A percentile compares a stretch with the other conserved stretches of the same genome.
Evolutionary conservation across 2,888 invertebrate genomes (phyloP).

Genomic region (Diadromus collaris): DNA sequence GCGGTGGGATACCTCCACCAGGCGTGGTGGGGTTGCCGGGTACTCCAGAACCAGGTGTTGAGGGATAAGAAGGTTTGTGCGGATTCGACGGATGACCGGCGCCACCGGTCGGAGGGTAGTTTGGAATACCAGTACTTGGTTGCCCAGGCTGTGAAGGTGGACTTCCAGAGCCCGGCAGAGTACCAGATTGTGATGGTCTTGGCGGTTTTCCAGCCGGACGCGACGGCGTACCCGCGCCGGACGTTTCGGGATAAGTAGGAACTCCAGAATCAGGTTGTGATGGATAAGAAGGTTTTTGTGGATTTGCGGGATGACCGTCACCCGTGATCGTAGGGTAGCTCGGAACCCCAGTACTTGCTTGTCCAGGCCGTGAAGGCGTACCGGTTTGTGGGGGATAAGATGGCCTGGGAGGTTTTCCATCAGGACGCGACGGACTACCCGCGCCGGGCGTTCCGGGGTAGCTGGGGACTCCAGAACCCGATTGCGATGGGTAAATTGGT

Average conservation of each 20-base stretch:
- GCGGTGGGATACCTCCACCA: not conserved
- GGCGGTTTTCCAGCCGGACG: slow-evolving; percentile 66
- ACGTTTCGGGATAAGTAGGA: slow-evolving; percentile 60
- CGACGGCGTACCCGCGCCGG: slow-evolving; percentile 44
- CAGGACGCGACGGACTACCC: slow-evolving; percentile 50
- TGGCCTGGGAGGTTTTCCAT: slow-evolving; percentile 67
- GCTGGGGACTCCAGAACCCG: too few species aligned
- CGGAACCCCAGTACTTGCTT: slow-evolving; percentile 19
- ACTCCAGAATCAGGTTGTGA: slow-evolving; percentile 48
- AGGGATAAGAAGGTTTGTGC: slow-evolving; percentile 39
- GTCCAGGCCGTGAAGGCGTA: slow-evolving; percentile 38
- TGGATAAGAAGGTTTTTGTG: slow-evolving; percentile 51
- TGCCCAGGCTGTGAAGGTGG: slow-evolving; percentile 40
- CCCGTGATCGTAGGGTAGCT: too few species aligned
- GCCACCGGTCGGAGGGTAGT: slow-evolving; percentile 56
- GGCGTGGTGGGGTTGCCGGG: slow-evolving; percentile 58
- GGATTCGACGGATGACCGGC: slow-evolving; percentile 24
- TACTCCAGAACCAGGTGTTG: slow-evolving; percentile 40
- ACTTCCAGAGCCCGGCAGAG: slow-evolving; percentile 33
- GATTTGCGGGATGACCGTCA: slow-evolving; percentile 8
- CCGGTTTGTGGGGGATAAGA: slow-evolving; percentile 59
- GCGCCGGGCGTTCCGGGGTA: too few species aligned
- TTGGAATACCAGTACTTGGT: slow-evolving; percentile 14
- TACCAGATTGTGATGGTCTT: slow-evolving; percentile 57
- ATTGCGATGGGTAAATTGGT: slow-evolving; percentile 43